Evolutionary conservation across 2,797 vertebrate species (phyloP), one percentile per base, ranked within the genome.

Genomic region (Schizopygopsis malacanthus): DNA sequence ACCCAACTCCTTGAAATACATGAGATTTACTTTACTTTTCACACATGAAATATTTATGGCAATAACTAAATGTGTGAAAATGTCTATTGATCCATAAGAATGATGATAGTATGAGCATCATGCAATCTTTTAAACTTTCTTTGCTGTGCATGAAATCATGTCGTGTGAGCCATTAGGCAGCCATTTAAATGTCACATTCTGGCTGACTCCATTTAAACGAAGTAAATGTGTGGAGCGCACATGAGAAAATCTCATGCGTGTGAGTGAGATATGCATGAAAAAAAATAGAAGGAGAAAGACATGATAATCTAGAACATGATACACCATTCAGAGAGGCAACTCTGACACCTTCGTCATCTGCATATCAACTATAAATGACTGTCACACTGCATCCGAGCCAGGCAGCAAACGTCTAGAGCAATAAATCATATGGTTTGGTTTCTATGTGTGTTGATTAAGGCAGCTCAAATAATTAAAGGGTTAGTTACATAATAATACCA

Each of bases 201-300:
- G 22, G 7, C 22, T 4, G 69, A 72, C 81, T 82, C 47, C 67
- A 72, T 71, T 81, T 54, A 81, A 72, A 82, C 52, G 3, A 80
- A 39, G 56, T 70, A 41, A 37, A 52, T 79, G 65, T 73, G 39
- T 41, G 15, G 22, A 10, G 37, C 7, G 37, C 39, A 63, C 56
- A 79, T 45, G 77, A 79, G 56, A 79, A 73, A 33, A 33, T 18
- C 69, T 10, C 67, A 71, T 72, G 80, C 37, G 39, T 82, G 28
- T 82, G 63, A 39, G 79, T 43, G 65, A 81, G 28, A 56, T 72
- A 25, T 82, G 67, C 9, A 10, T 72, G 67, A 54, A 20, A 65
- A 79, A 63, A 65, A 25, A 47, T 16, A 47, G 4, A 79, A n/a
- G 9, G 9, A 63, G 50, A 89, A 20, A 89, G 83, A 79, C 43